Evolutionary conservation across 1,140 invertebrate species (phyloP).

Genomic region (Monomorium pharaonis): DNA sequence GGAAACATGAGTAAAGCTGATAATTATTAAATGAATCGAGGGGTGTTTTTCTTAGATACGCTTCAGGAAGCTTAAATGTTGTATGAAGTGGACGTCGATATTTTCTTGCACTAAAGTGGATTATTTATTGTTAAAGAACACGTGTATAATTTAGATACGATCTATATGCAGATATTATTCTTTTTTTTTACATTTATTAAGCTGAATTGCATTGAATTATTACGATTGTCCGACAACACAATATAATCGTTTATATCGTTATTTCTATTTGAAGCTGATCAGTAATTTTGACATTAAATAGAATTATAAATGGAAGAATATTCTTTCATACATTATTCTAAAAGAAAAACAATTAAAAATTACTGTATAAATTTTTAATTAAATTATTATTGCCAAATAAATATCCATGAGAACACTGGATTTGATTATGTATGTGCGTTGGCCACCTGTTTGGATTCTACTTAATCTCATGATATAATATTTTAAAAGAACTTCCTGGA

Average conservation of each 20-base stretch:
- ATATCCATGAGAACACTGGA: background rate
- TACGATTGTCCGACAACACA: background rate
- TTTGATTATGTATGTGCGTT: background rate
- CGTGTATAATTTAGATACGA: background rate
- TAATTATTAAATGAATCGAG: conserved; percentile 42
- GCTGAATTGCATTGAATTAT: background rate
- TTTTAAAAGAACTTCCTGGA: background rate
- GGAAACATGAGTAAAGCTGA: conserved; percentile 23
- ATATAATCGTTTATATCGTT: background rate
- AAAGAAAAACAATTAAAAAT: background rate
- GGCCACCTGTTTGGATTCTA: background rate
- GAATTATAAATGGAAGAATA: background rate
- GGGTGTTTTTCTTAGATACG: conserved; percentile 29
- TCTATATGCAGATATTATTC: background rate
- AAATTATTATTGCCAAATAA: background rate
- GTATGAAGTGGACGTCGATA: background rate
- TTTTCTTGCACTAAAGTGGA: background rate
- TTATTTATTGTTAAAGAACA: background rate
- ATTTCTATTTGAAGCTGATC: background rate
- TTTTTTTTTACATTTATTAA: background rate
- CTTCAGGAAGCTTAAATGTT: conserved; percentile 8
- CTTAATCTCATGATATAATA: conserved; percentile 3
- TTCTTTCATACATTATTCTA: background rate
- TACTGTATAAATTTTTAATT: background rate
- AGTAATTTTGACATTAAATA: background rate